Conservation (phyloP, 1,140 invertebrate genomes). For the Nixonia krombeini region DNA sequence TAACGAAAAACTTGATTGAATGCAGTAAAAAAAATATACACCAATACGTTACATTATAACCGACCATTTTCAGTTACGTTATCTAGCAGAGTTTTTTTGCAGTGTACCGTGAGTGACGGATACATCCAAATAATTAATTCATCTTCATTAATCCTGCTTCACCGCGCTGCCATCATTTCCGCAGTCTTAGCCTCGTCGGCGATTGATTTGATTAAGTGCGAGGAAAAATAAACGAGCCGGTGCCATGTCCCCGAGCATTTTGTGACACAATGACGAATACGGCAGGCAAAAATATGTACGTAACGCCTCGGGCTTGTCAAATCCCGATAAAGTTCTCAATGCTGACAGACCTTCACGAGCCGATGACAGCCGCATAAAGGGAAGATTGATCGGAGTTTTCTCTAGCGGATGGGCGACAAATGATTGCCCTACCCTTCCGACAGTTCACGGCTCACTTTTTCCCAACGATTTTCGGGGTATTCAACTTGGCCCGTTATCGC, state of each 20-base stretch:
- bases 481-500: slow-evolving; percentile 34
- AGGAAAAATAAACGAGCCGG: slow-evolving; percentile 5
- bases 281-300: slow-evolving; percentile 27
- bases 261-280: slow-evolving; percentile 34
- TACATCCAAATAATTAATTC: no score
- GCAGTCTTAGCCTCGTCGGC: no score
- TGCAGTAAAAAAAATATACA: no score
- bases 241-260: slow-evolving; percentile 5
- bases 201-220: no score
- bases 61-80: no score
- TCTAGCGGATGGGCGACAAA: slow-evolving; percentile 46
- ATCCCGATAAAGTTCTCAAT: slow-evolving; percentile 47
- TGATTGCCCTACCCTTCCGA: slow-evolving; percentile 44
- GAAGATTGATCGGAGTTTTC: slow-evolving; percentile 52
- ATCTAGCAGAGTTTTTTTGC: no score
- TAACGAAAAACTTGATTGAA: no score
- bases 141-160: no score
- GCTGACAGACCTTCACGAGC: slow-evolving; percentile 28
- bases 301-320: slow-evolving; percentile 21
- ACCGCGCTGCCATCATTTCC: no score
- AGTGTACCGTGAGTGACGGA: no score
- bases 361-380: slow-evolving; percentile 51
- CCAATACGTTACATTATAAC: no score
- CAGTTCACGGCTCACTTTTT: slow-evolving; percentile 45
- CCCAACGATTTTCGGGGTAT: slow-evolving; percentile 28